Evolutionary conservation across 2,888 invertebrate species (phyloP).

Genomic region (Dyspetes luteomarginatus): DNA sequence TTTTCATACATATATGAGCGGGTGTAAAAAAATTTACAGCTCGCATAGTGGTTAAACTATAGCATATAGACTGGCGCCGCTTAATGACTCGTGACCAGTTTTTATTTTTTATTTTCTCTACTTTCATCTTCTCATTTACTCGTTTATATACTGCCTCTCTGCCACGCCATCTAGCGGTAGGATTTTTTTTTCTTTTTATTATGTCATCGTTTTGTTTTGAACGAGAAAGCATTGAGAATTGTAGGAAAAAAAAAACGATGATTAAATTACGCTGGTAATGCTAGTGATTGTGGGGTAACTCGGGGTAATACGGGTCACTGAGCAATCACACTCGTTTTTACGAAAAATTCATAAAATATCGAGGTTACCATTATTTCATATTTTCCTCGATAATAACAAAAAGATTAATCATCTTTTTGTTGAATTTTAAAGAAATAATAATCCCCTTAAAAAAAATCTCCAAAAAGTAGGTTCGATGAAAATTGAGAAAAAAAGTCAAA

Average conservation of each 20-base stretch:
- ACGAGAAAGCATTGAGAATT: constrained; percentile 15
- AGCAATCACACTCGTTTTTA: too few relatives aligned
- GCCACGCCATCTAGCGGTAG: constrained; percentile 13
- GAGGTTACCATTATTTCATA: not conserved
- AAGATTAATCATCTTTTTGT: too few relatives aligned
- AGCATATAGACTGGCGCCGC: constrained; percentile 63
- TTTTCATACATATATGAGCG: constrained; percentile 30
- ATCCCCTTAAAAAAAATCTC: constrained; percentile 8
- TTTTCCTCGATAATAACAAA: too few relatives aligned
- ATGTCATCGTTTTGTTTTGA: constrained; percentile 26
- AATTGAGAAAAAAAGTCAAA: not conserved
- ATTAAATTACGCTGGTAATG: not conserved
- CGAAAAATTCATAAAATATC: not conserved
- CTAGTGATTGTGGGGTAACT: not conserved
- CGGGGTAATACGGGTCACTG: not conserved
- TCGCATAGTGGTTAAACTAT: constrained; percentile 55
- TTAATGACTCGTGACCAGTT: constrained; percentile 65
- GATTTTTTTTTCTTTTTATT: constrained; percentile 16
- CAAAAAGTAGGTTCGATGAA: not conserved
- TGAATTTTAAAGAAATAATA: too few relatives aligned
- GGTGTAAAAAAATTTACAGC: constrained; percentile 23
- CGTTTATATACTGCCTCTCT: constrained; percentile 1
- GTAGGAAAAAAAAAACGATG: constrained; percentile 10
- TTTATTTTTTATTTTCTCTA: constrained; percentile 35
- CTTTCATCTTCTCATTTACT: constrained; percentile 26